phyloP scores from a whole-genome alignment of 2,888 invertebrate species.

The Drosophila rubida region DNA sequence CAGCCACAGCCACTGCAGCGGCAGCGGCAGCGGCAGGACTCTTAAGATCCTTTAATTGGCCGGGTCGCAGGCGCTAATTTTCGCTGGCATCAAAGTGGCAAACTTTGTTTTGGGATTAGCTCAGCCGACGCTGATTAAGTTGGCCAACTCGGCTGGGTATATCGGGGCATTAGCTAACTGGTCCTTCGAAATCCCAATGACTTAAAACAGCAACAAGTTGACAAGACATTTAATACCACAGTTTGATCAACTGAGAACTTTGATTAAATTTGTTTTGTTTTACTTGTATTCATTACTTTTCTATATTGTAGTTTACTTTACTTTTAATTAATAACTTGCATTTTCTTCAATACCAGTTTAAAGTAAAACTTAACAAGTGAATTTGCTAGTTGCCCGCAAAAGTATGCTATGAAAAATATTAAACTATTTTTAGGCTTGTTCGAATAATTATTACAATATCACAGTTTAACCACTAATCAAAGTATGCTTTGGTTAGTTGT shows the following conservation, averaged over 20 bases:
- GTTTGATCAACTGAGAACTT: not conserved
- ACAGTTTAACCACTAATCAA: not conserved
- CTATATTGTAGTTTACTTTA: no score
- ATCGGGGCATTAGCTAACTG: not conserved
- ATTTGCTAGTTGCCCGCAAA: not conserved
- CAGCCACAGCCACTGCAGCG: not conserved
- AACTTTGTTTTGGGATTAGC: slow-evolving; percentile 57
- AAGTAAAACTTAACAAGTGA: not conserved
- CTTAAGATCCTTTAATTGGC: slow-evolving; percentile 64
- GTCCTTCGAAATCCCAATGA: not conserved
- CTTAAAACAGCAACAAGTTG: slow-evolving; percentile 2
- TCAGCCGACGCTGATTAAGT: slow-evolving; percentile 35
- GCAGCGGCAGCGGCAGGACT: not conserved
- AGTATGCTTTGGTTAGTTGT: no score
- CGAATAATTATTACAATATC: not conserved
- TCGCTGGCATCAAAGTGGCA: slow-evolving; percentile 29
- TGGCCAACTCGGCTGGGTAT: slow-evolving; percentile 1
- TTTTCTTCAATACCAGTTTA: not conserved
- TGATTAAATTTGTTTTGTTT: not conserved
- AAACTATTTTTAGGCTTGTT: not conserved
- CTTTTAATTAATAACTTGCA: no score
- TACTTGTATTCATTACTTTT: no score
- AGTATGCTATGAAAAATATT: not conserved
- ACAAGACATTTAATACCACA: no score
- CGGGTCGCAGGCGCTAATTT: slow-evolving; percentile 67